Percentiles rank a stretch among this genome's conserved stretches.
Evolutionary conservation across 2,113 vertebrate species (phyloP).

Genomic region (Bucco capensis): DNA sequence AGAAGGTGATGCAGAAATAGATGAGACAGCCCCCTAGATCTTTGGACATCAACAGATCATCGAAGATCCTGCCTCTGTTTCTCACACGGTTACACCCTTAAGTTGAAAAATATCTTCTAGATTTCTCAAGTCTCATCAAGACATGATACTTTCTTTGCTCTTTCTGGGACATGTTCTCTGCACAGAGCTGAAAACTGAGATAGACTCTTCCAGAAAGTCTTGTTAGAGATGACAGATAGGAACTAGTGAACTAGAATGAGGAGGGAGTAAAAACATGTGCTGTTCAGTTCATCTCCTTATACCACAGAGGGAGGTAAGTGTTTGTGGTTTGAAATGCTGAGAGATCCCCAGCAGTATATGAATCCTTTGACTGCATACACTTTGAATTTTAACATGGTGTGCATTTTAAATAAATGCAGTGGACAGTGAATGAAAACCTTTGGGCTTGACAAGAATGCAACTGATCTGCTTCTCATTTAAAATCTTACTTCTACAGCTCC

Average conservation of each 20-base stretch:
- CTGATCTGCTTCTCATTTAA: background rate
- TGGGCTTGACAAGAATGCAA: background rate
- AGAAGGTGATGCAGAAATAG: background rate
- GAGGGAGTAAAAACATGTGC: background rate
- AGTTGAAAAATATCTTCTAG: background rate
- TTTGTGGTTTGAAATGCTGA: background rate
- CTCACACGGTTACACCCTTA: background rate
- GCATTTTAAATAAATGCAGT: background rate
- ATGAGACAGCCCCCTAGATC: background rate
- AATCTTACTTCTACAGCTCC: background rate
- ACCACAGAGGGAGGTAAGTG: background rate
- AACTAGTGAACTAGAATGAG: background rate
- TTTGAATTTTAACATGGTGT: background rate
- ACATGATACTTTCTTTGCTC: background rate
- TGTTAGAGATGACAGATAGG: background rate
- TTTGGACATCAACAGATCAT: background rate
- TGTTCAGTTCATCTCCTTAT: background rate
- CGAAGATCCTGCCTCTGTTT: background rate
- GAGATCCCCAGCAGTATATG: background rate
- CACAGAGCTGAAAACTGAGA: background rate
- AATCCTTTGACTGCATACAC: background rate
- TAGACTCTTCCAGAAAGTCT: background rate
- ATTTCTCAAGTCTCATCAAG: background rate
- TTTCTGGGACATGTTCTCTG: background rate
- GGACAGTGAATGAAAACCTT: background rate